These are phyloP conservation scores for Drosophila birchii DNA, from an alignment of 2,888 invertebrate species.

Conservation along the genomic window DNA sequence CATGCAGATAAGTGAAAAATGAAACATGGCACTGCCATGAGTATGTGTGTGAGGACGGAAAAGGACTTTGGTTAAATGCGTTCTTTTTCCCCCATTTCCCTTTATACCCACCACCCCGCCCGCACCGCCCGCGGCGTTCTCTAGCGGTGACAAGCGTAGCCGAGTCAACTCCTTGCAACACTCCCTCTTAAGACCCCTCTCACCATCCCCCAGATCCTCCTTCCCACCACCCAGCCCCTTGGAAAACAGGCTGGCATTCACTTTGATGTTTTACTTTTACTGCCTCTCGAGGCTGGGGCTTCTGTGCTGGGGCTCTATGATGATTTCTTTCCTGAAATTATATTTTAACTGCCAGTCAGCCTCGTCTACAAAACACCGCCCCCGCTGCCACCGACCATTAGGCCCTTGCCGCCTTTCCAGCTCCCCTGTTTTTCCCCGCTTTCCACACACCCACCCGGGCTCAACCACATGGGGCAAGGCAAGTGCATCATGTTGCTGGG, in stretches of 20 bases:
- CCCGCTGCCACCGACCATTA: constrained; percentile 6
- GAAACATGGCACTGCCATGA: constrained; percentile 20
- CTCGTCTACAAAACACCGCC: constrained; percentile 18
- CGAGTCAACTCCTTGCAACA: constrained; percentile 20
- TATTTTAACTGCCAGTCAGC: constrained; percentile 69
- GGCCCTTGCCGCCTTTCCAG: constrained; percentile 13
- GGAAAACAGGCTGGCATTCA: constrained; percentile 50
- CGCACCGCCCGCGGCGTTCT: constrained; percentile 13
- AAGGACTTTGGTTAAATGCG: constrained; percentile 39
- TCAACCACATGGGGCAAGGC: constrained; percentile 52
- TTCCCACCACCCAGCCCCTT: constrained; percentile 6
- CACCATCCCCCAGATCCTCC: background rate
- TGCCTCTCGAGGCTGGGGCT: constrained; percentile 37
- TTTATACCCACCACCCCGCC: background rate
- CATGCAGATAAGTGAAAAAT: constrained; percentile 41
- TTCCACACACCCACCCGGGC: constrained; percentile 15
- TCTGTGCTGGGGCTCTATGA: constrained; percentile 45
- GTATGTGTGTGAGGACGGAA: constrained; percentile 17
- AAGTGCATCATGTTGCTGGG: constrained; percentile 75
- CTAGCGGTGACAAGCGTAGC: constrained; percentile 24
- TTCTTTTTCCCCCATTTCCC: constrained; percentile 21
- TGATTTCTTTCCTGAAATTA: constrained; percentile 69
- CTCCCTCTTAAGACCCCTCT: background rate
- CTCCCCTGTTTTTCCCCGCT: background rate
- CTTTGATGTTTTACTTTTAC: constrained; percentile 74